phyloP scores from a whole-genome alignment of 2,888 invertebrate species.

The Pogonocherus hispidulus region DNA sequence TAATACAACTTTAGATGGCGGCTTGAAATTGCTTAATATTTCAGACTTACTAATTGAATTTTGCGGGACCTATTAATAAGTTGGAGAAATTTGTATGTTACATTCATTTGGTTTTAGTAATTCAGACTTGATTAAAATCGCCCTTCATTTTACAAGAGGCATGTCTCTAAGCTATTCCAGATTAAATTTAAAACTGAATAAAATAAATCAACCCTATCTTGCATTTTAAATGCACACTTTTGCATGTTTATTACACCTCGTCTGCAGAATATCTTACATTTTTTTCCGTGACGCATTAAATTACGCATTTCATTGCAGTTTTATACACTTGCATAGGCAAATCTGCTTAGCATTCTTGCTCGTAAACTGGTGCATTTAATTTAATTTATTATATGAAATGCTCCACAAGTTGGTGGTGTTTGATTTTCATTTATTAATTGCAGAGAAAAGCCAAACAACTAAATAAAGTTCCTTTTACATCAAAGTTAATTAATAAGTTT shows the following conservation, averaged over 20 bases:
- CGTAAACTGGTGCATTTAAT: constrained; percentile 1
- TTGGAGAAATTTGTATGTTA: constrained; percentile 56
- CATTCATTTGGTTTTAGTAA: constrained; percentile 54
- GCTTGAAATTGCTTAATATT: constrained; percentile 59
- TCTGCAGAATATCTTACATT: constrained; percentile 12
- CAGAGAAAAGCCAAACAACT: background rate
- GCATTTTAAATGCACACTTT: constrained; percentile 48
- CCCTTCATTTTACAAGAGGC: constrained; percentile 41
- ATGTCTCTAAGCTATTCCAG: constrained; percentile 38
- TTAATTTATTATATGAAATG: constrained; percentile 5
- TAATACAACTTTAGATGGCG: constrained; percentile 56
- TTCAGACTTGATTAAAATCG: constrained; percentile 53
- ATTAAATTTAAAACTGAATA: constrained; percentile 42
- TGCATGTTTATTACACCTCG: constrained; percentile 26
- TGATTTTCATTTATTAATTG: constrained; percentile 23
- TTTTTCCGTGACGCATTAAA: constrained; percentile 12
- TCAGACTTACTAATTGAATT: constrained; percentile 62
- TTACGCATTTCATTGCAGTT: constrained; percentile 11
- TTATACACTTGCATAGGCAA: constrained; percentile 6
- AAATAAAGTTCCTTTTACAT: background rate
- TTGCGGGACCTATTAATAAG: constrained; percentile 62
- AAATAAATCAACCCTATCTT: constrained; percentile 55
- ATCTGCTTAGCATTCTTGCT: background rate
- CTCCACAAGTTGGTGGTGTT: constrained; percentile 3
- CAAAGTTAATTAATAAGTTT: background rate